Base-by-base conservation (phyloP, 2,113 vertebrate genomes). In the Brachypteracias leptosomus region DNA sequence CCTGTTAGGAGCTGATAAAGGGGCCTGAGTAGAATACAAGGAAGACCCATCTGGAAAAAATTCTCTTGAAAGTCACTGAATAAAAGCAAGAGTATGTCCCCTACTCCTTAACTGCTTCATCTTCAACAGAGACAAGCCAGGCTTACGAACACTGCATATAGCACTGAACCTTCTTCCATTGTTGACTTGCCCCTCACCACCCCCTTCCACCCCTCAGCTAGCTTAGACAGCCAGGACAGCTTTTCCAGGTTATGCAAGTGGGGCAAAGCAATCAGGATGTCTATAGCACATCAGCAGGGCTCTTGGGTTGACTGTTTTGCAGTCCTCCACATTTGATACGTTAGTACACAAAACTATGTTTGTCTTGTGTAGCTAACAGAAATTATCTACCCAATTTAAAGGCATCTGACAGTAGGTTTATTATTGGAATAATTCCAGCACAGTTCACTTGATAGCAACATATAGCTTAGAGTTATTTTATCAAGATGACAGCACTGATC, bases 131-230 rank as follows among this genome's bases (percentile, higher is more conserved):
- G 33, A n/a, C 42, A 77, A 57, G 13, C 10, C 44, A 87, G 19
- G 57, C 36, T 71, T 7, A n/a, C 2, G 6, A 67, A 58, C 57
- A 72, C 42, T 46, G 13, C 21, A 35, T 8, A 13, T 0, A 65
- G 52, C 70, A 44, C 35, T 49, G 44, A 72, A 38, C 29, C 54
- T 52, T 29, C 22, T 18, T 47, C 16, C 3, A 0, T 1, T 24
- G 33, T 26, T 24, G 20, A 31, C 62, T 54, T n/a, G n/a, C 9
- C 36, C 58, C 12, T 9, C 36, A 22, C 44, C 8, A 2, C n/a
- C 2, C 16, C 21, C 2, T 1, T 35, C 36, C 36, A 22, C 2
- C 4, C 5, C 46, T 3, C 7, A 7, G 11, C 36, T 61, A 26
- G 7, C 10, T 14, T 36, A 46, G 15, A 61, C 8, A 83, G 8